phyloP scores from a whole-genome alignment of 1,140 invertebrate genomes.

The Sogatella furcifera region DNA sequence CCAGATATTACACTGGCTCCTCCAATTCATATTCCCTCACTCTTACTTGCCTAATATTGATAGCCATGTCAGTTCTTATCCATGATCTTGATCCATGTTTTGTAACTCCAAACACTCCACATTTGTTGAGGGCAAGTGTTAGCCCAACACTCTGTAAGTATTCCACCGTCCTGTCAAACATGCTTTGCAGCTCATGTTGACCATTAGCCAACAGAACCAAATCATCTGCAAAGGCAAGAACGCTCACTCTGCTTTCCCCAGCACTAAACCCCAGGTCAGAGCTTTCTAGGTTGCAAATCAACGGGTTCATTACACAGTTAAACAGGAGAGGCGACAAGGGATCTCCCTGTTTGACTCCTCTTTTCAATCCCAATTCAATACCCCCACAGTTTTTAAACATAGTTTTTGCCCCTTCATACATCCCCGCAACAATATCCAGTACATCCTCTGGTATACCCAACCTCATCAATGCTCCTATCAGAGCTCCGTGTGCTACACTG shows the following conservation, averaged over 20 bases:
- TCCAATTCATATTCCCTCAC: neutral
- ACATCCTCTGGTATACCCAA: neutral
- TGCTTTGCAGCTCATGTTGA: slow-evolving; percentile 11
- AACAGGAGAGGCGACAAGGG: slow-evolving; percentile 30
- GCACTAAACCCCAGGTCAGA: slow-evolving; percentile 3
- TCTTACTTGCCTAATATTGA: neutral
- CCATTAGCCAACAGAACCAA: slow-evolving; percentile 20
- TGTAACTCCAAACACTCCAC: slow-evolving; percentile 18
- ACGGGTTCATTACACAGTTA: slow-evolving; percentile 28
- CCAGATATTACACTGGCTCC: neutral
- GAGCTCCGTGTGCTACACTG: slow-evolving; percentile 29
- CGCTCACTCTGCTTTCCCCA: slow-evolving; percentile 5
- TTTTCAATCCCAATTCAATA: too few relatives aligned
- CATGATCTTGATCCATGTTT: neutral
- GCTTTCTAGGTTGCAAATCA: slow-evolving; percentile 12
- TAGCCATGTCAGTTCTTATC: neutral
- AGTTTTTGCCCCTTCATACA: neutral
- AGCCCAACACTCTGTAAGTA: slow-evolving; percentile 17
- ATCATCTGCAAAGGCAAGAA: slow-evolving; percentile 30
- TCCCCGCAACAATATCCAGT: neutral
- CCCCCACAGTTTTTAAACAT: neutral
- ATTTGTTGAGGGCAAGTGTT: slow-evolving; percentile 18
- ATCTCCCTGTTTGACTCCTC: slow-evolving; percentile 35
- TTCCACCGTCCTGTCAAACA: slow-evolving; percentile 3
- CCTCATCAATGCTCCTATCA: neutral